Conservation (phyloP, 2,113 vertebrate species). For the Tetraodon nigroviridis region DNA sequence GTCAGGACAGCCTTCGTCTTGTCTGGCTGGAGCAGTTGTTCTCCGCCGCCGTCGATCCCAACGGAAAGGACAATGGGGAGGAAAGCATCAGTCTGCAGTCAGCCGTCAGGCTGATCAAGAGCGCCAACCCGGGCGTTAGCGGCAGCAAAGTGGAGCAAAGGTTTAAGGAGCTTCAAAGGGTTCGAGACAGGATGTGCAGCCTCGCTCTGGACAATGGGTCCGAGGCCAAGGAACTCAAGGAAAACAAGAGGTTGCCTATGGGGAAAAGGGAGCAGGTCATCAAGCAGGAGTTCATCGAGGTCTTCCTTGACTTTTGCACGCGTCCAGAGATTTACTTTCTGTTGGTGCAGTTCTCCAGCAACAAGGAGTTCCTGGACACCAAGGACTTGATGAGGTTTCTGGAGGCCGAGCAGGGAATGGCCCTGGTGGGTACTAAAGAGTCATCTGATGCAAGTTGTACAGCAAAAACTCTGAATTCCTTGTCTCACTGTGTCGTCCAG, state of each 20-base stretch:
- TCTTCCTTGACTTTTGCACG: slow-evolving; percentile 93
- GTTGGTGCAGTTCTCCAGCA: slow-evolving; percentile 96
- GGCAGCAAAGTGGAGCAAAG: slow-evolving; percentile 84
- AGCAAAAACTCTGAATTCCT: background rate
- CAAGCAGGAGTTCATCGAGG: slow-evolving; percentile 87
- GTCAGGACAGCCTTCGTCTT: slow-evolving; percentile 88
- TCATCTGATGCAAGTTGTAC: background rate
- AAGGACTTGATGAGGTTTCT: slow-evolving; percentile 96
- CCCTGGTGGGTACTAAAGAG: slow-evolving; percentile 75
- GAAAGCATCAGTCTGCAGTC: slow-evolving; percentile 77
- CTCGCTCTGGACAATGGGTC: slow-evolving; percentile 20
- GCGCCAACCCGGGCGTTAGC: slow-evolving; percentile 85
- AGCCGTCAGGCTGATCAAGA: slow-evolving; percentile 83
- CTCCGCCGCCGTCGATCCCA: slow-evolving; percentile 63
- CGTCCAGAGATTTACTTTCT: slow-evolving; percentile 96
- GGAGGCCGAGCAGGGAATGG: slow-evolving; percentile 92
- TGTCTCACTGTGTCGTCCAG: slow-evolving; percentile 43
- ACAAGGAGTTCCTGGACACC: slow-evolving; percentile 94
- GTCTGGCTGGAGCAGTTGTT: slow-evolving; percentile 85
- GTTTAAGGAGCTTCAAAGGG: slow-evolving; percentile 89
- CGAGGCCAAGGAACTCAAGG: slow-evolving; percentile 24
- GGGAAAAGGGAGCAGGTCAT: slow-evolving; percentile 66
- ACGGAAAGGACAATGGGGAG: slow-evolving; percentile 66
- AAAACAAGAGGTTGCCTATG: slow-evolving; percentile 22
- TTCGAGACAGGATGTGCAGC: slow-evolving; percentile 76